Conservation (phyloP, 2,888 invertebrate genomes). For the Lepetodrilus schrolli region DNA sequence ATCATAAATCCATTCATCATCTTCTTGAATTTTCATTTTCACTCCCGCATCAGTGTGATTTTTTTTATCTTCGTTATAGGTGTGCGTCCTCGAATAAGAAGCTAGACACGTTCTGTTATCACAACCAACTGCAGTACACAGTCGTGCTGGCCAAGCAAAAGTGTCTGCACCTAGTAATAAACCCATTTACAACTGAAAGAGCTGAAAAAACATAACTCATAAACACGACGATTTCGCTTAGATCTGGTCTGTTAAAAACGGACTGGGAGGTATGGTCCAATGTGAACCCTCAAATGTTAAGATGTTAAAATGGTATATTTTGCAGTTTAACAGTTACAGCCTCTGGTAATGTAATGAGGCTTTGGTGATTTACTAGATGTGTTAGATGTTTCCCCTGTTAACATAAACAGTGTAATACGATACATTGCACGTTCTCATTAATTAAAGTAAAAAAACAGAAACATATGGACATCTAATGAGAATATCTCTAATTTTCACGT, state of each 20-base stretch:
- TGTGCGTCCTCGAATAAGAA: not conserved
- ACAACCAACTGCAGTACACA: not conserved
- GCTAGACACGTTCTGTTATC: slow-evolving; percentile 12
- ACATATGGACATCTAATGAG: too few species aligned
- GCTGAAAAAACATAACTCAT: slow-evolving; percentile 26
- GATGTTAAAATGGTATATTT: slow-evolving; percentile 6
- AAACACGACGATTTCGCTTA: slow-evolving; percentile 12
- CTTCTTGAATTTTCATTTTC: slow-evolving; percentile 25
- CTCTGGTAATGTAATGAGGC: too few species aligned
- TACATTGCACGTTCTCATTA: too few species aligned
- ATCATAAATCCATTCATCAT: slow-evolving; percentile 26
- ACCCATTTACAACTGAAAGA: slow-evolving; percentile 21
- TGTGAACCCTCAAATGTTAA: not conserved
- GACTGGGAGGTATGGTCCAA: slow-evolving; percentile 8
- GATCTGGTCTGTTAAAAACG: not conserved
- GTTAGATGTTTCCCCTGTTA: too few species aligned
- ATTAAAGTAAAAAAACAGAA: too few species aligned
- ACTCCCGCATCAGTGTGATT: not conserved
- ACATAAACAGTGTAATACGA: too few species aligned
- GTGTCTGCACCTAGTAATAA: slow-evolving; percentile 26
- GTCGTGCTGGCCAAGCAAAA: not conserved
- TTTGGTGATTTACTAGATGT: too few species aligned
- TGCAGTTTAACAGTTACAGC: not conserved
- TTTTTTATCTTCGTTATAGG: not conserved
- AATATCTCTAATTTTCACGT: too few species aligned